Evolutionary conservation across 2,888 invertebrate species (phyloP).

Genomic region (Prosopocoilus inquinatus): DNA sequence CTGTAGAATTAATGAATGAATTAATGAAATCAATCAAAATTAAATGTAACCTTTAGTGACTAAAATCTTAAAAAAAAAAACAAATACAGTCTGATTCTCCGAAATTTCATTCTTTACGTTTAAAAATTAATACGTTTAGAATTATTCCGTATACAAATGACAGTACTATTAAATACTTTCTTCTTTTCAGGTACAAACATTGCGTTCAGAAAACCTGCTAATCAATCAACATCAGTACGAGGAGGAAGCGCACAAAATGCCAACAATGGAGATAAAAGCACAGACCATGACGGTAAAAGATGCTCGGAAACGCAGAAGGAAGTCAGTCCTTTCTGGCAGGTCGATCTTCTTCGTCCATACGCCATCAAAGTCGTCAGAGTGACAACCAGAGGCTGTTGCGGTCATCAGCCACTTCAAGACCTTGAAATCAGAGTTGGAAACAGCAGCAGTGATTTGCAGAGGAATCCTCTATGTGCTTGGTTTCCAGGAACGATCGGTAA

Average conservation of each 20-base stretch:
- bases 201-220: slow-evolving; percentile 81
- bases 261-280: slow-evolving; percentile 81
- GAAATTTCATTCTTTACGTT: too few species aligned
- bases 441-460: slow-evolving; percentile 80
- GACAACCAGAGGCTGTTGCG: slow-evolving; percentile 80
- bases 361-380: slow-evolving; percentile 82
- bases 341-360: slow-evolving; percentile 80
- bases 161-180: too few species aligned
- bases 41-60: too few species aligned
- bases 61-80: too few species aligned
- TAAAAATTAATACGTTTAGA: too few species aligned
- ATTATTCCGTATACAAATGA: too few species aligned
- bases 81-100: too few species aligned
- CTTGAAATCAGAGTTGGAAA: slow-evolving; percentile 89
- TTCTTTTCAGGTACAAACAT: slow-evolving; percentile 71
- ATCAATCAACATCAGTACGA: slow-evolving; percentile 86
- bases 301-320: slow-evolving; percentile 90
- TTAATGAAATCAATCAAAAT: too few species aligned
- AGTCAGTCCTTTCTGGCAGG: slow-evolving; percentile 92
- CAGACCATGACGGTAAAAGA: slow-evolving; percentile 82
- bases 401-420: slow-evolving; percentile 85
- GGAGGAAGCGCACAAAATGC: slow-evolving; percentile 81
- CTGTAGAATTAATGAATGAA: too few species aligned
- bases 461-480: slow-evolving; percentile 91
- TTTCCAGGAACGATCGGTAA: slow-evolving; percentile 85